A percentile compares a stretch with the other conserved stretches of the same genome.
Evolutionary conservation across 1,140 invertebrate species (phyloP).

Genomic region (Cydia fagiglandana): DNA sequence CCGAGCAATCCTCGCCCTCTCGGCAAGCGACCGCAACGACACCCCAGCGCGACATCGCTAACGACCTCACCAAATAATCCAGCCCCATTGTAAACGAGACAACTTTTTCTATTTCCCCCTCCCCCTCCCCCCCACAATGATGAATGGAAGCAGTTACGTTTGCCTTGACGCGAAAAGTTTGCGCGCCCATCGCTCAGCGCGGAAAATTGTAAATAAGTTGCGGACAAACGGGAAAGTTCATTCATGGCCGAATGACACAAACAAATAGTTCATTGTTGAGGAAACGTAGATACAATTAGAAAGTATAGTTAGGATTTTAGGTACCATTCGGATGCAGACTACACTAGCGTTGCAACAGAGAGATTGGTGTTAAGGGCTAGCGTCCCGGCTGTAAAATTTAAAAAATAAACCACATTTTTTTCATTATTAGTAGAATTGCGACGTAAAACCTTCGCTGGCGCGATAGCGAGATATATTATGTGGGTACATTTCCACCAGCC

Average conservation of each 20-base stretch:
- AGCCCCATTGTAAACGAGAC: slow-evolving; percentile 26
- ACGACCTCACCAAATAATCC: slow-evolving; percentile 18
- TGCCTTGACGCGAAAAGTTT: slow-evolving; percentile 19
- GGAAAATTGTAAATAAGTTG: slow-evolving; percentile 28
- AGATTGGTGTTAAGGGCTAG: too few relatives aligned
- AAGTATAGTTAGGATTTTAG: not conserved
- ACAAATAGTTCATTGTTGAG: not conserved
- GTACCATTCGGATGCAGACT: not conserved
- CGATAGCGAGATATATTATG: too few relatives aligned
- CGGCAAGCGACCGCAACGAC: not conserved
- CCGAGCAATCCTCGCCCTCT: too few relatives aligned
- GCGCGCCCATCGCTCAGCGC: slow-evolving; percentile 5
- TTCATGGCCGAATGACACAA: not conserved
- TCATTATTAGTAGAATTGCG: too few relatives aligned
- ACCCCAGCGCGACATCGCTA: not conserved
- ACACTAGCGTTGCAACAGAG: not conserved
- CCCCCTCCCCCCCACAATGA: not conserved
- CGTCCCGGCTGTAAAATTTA: too few relatives aligned
- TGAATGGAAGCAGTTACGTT: slow-evolving; percentile 29
- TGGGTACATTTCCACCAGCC: too few relatives aligned
- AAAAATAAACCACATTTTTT: too few relatives aligned
- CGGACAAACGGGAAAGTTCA: slow-evolving; percentile 21
- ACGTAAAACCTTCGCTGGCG: too few relatives aligned
- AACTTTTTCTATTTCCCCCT: slow-evolving; percentile 31
- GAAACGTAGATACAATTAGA: not conserved